Conservation (phyloP, 2,888 invertebrate species). For the Lydus trimaculatus region DNA sequence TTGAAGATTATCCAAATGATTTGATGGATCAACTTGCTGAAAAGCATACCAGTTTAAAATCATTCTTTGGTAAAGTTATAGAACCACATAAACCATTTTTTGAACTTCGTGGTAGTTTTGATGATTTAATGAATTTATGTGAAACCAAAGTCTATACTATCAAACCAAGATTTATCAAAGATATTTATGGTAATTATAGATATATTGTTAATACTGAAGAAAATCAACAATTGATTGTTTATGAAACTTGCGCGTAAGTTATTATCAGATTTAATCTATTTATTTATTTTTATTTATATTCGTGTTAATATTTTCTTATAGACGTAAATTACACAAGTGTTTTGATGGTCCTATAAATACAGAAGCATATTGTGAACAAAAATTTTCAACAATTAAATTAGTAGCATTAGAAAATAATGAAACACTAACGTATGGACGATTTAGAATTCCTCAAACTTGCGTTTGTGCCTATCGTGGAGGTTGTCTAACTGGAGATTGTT, state of each 20-base stretch:
- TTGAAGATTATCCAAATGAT: background rate
- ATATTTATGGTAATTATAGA: background rate
- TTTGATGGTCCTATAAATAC: background rate
- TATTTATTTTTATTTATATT: too few relatives aligned
- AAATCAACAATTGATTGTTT: slow-evolving; percentile 2
- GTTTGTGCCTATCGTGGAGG: background rate
- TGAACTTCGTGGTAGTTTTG: background rate
- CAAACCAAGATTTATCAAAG: background rate
- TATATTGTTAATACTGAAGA: background rate
- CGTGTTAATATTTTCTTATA: background rate
- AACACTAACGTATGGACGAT: background rate
- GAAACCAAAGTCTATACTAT: background rate
- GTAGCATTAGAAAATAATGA: background rate
- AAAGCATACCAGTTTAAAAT: background rate
- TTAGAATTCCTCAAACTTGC: background rate
- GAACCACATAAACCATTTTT: background rate
- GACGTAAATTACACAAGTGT: background rate
- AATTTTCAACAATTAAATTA: background rate
- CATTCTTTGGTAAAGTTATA: background rate
- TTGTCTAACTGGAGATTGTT: background rate
- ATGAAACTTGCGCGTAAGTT: slow-evolving; percentile 5
- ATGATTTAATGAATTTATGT: background rate
- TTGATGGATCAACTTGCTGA: background rate
- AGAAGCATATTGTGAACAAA: background rate
- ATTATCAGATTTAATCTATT: background rate